Conservation (phyloP, 2,113 vertebrate species). For the Perca flavescens region DNA sequence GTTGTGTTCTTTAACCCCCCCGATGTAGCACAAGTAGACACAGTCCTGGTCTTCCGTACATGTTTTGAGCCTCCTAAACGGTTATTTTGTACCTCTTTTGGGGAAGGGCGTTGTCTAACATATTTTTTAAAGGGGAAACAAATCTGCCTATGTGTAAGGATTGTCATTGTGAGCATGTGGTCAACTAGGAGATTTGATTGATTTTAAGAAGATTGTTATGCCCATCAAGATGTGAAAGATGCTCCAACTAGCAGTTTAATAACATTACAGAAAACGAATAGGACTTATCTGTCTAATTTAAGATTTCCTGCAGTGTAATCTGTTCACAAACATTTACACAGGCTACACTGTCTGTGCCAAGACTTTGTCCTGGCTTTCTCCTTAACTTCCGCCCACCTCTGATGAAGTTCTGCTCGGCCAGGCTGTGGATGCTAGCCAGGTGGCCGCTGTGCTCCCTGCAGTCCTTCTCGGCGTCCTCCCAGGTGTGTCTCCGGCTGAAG, state of each 20-base stretch:
- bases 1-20: no score
- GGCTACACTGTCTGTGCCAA: background rate
- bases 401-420: conserved; percentile 91
- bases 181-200: background rate
- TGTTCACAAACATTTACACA: background rate
- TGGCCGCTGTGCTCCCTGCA: conserved; percentile 91
- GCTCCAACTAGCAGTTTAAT: background rate
- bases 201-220: background rate
- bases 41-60: no score
- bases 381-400: conserved; percentile 83
- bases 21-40: no score
- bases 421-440: conserved; percentile 91
- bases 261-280: background rate
- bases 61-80: no score
- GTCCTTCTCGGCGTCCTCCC: conserved; percentile 94
- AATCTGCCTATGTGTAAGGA: no score
- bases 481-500: conserved; percentile 90
- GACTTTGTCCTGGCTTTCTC: background rate
- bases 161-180: no score
- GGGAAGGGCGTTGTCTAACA: no score
- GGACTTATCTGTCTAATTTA: conserved; percentile 6
- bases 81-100: no score
- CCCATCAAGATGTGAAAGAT: background rate
- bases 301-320: conserved; percentile 21
- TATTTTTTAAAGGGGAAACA: no score